Percentiles rank a stretch among this genome's conserved stretches.
Evolutionary conservation across 2,888 invertebrate genomes (phyloP).

Genomic region (Smittia aterrima): DNA sequence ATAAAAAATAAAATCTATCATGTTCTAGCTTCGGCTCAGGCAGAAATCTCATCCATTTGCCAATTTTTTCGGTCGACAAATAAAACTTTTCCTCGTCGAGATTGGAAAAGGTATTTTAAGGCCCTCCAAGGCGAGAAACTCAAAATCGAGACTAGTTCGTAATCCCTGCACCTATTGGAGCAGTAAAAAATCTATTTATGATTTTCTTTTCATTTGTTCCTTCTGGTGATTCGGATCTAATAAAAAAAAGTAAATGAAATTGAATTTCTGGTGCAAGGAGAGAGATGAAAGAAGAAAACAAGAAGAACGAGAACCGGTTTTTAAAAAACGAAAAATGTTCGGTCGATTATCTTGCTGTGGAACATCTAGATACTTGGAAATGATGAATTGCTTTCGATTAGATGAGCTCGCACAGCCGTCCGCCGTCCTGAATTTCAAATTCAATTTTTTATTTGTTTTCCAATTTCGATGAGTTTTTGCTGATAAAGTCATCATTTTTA

Average conservation of each 20-base stretch:
- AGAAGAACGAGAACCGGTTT: not conserved
- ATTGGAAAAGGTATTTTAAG: not conserved
- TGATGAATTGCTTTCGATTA: slow-evolving; percentile 24
- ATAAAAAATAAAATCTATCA: not conserved
- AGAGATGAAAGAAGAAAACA: not conserved
- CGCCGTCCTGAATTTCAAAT: not conserved
- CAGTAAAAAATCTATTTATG: slow-evolving; percentile 20
- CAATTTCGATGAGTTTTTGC: slow-evolving; percentile 6
- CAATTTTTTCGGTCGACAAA: not conserved
- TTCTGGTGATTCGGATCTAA: not conserved
- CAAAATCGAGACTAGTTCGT: not conserved
- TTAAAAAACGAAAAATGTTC: not conserved
- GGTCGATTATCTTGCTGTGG: slow-evolving; percentile 1
- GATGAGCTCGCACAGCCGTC: not conserved
- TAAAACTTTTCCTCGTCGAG: not conserved
- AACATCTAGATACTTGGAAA: not conserved
- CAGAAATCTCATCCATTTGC: not conserved
- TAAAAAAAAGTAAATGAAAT: not conserved
- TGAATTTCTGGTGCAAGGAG: slow-evolving; percentile 11
- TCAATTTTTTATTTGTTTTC: not conserved
- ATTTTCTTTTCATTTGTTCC: slow-evolving; percentile 11
- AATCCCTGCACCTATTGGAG: slow-evolving; percentile 16
- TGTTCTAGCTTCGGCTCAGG: not conserved
- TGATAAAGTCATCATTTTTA: slow-evolving; percentile 19
- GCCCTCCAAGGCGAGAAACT: not conserved